Evolutionary conservation across 2,888 invertebrate genomes (phyloP).

Genomic region (Tenthredo livida): DNA sequence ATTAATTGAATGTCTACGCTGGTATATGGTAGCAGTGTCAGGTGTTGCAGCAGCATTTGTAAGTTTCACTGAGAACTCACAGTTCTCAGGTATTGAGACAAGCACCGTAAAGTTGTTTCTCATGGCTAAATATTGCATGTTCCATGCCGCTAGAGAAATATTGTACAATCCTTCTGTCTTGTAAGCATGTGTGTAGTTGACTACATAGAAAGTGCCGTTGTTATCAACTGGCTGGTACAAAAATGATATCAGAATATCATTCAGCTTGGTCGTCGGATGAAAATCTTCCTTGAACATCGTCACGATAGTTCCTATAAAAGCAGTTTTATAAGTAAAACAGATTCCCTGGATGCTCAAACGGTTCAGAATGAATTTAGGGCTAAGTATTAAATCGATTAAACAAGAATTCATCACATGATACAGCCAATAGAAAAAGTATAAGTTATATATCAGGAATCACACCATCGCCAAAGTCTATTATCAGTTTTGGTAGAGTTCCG

Average conservation of each 20-base stretch:
- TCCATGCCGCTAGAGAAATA: constrained; percentile 46
- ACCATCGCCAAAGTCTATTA: constrained; percentile 49
- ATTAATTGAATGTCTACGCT: constrained; percentile 44
- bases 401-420: neutral
- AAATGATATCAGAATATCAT: constrained; percentile 43
- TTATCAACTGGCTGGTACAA: constrained; percentile 29
- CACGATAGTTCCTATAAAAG: constrained; percentile 7
- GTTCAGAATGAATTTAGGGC: neutral
- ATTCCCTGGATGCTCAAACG: neutral
- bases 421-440: neutral
- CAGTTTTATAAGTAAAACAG: neutral
- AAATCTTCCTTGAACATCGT: constrained; percentile 40
- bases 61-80: constrained; percentile 25
- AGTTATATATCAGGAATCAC: neutral
- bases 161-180: constrained; percentile 30
- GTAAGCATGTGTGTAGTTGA: constrained; percentile 43
- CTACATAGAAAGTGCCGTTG: constrained; percentile 13
- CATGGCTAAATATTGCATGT: constrained; percentile 17
- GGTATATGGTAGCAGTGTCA: constrained; percentile 37
- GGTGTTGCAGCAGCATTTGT: constrained; percentile 35
- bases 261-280: constrained; percentile 9
- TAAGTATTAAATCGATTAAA: neutral
- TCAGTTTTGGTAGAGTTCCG: constrained; percentile 30
- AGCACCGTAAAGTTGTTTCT: constrained; percentile 7
- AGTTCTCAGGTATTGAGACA: constrained; percentile 29